phyloP scores from a whole-genome alignment of 2,797 vertebrate species.

The Mus minutoides region DNA sequence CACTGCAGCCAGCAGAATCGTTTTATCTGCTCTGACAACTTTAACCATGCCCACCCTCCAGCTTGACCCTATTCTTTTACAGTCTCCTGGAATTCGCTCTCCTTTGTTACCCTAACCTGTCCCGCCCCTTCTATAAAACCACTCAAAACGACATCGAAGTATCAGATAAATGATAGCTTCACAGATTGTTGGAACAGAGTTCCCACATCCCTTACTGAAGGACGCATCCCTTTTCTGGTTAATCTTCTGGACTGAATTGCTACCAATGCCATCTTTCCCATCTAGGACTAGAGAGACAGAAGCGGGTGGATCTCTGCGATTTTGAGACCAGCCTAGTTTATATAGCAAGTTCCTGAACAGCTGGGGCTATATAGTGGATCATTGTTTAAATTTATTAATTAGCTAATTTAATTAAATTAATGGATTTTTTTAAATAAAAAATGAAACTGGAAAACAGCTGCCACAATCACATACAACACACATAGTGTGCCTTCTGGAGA shows the following conservation, averaged over 20 bases:
- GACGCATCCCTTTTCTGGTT: too few species aligned
- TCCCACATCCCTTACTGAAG: neutral
- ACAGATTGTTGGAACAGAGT: neutral
- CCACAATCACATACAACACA: neutral
- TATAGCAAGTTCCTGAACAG: neutral
- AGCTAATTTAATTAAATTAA: neutral
- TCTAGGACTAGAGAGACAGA: neutral
- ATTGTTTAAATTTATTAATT: neutral
- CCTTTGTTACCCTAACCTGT: neutral
- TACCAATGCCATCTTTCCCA: neutral
- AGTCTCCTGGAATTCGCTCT: neutral
- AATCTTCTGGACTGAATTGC: neutral
- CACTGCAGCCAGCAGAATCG: neutral
- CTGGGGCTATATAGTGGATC: neutral
- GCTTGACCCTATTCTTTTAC: neutral
- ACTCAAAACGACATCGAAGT: neutral
- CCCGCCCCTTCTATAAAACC: neutral
- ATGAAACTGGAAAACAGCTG: neutral
- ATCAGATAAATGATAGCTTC: neutral
- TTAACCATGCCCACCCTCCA: neutral
- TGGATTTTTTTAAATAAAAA: neutral
- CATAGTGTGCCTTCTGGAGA: neutral
- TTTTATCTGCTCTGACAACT: neutral
- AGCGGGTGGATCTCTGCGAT: neutral
- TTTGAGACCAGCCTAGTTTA: neutral